phyloP scores from a whole-genome alignment of 2,888 invertebrate species.

The Trilocha varians region DNA sequence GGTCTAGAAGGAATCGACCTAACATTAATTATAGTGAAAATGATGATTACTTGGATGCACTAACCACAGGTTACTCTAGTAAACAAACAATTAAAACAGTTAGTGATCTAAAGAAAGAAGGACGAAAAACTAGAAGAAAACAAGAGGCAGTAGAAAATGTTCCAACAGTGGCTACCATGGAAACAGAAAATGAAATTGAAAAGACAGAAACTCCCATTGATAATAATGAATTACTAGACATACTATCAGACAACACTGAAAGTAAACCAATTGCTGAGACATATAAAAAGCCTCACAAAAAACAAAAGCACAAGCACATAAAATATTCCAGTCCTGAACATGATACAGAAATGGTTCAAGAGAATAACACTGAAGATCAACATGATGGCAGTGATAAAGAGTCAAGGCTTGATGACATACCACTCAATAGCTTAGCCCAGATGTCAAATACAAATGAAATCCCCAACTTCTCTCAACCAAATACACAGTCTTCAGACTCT shows the following conservation, averaged over 20 bases:
- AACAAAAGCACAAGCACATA: conserved; percentile 43
- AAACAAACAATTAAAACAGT: conserved; percentile 52
- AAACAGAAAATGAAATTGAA: conserved; percentile 30
- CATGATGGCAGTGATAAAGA: conserved; percentile 12
- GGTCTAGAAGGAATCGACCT: conserved; percentile 61
- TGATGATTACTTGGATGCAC: conserved; percentile 65
- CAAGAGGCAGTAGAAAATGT: conserved; percentile 33
- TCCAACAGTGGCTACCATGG: conserved; percentile 22
- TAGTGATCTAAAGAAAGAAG: conserved; percentile 57
- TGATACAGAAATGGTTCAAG: conserved; percentile 19
- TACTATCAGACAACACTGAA: conserved; percentile 42
- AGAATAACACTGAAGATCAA: conserved; percentile 18
- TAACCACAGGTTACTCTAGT: conserved; percentile 51
- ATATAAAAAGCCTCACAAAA: conserved; percentile 44
- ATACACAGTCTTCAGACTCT: conserved; percentile 54
- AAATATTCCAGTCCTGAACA: conserved; percentile 45
- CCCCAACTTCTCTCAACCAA: conserved; percentile 38
- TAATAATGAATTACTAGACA: conserved; percentile 48
- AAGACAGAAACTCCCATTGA: conserved; percentile 37
- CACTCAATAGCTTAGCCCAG: conserved; percentile 26
- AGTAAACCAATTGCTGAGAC: conserved; percentile 35
- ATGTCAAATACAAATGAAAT: conserved; percentile 34
- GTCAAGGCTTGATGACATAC: conserved; percentile 10
- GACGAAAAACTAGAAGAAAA: conserved; percentile 51
- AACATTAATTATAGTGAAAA: conserved; percentile 73